These are phyloP conservation scores for Macaca mulatta DNA, from an alignment of 2,113 vertebrate genomes.

Conservation along the genomic window DNA sequence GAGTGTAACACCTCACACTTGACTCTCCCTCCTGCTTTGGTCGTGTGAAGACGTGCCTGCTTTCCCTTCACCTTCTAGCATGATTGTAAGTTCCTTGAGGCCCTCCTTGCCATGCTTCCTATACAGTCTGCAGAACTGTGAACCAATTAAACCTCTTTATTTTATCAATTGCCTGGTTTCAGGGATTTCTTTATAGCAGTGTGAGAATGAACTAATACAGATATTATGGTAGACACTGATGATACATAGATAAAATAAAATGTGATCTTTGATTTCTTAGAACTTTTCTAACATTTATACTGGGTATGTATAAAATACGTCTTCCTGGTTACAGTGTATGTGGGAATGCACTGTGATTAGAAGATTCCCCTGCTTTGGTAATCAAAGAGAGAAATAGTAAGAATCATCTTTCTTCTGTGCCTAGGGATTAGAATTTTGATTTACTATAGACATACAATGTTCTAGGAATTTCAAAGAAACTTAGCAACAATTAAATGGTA, in stretches of 20 bases:
- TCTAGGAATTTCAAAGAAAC: not conserved
- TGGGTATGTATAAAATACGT: not conserved
- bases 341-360: not conserved
- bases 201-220: no score
- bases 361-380: not conserved
- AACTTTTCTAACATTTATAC: not conserved
- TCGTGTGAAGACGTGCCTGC: no score
- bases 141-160: no score
- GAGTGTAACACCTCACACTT: no score
- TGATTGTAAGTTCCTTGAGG: no score
- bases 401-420: not conserved
- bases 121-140: no score
- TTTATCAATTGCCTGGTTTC: no score
- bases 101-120: no score
- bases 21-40: no score
- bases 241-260: not conserved
- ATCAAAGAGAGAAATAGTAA: not conserved
- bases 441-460: not conserved
- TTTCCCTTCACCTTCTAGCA: no score
- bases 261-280: not conserved
- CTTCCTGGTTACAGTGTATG: not conserved
- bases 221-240: not conserved
- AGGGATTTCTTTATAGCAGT: no score
- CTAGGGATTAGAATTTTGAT: not conserved
- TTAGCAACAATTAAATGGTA: not conserved